Conservation (phyloP, 2,888 invertebrate genomes). For the Margaritifera margaritifera region DNA sequence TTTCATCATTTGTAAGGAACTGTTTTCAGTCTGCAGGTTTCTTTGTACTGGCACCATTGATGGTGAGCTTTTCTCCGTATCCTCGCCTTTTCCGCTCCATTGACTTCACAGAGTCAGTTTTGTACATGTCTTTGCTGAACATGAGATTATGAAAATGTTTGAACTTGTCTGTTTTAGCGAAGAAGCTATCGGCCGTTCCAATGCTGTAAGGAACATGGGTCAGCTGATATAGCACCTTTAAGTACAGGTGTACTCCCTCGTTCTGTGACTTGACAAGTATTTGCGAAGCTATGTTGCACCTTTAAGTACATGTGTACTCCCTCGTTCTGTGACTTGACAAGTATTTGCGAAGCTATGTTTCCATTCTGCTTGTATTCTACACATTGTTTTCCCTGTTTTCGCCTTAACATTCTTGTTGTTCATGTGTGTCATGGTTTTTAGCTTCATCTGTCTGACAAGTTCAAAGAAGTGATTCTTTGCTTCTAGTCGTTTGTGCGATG, state of each 20-base stretch:
- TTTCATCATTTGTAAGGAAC: constrained; percentile 15
- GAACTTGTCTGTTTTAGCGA: constrained; percentile 18
- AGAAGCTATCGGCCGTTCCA: constrained; percentile 13
- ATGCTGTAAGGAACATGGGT: constrained; percentile 15
- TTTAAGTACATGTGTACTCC: constrained; percentile 6
- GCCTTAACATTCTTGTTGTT: constrained; percentile 16
- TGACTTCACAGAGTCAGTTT: constrained; percentile 1
- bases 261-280: constrained; percentile 14
- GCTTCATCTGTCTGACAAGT: constrained; percentile 15
- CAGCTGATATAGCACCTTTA: constrained; percentile 7
- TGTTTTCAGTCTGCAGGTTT: constrained; percentile 17
- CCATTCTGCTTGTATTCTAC: constrained; percentile 28
- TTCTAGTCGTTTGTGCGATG: no score
- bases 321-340: constrained; percentile 10
- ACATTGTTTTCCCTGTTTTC: constrained; percentile 17
- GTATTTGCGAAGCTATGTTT: constrained; percentile 22
- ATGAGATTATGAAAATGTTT: constrained; percentile 8
- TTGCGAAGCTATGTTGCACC: constrained; percentile 15
- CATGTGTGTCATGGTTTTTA: constrained; percentile 20
- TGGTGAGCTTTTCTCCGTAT: constrained; percentile 5
- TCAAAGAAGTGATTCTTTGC: constrained; percentile 19
- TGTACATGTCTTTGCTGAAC: constrained; percentile 14
- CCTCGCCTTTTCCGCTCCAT: constrained; percentile 13
- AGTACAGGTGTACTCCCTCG: constrained; percentile 5
- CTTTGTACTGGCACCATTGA: constrained; percentile 11